These are phyloP conservation scores for Dendrolimus punctatus DNA, from an alignment of 1,140 invertebrate genomes.

Conservation along the genomic window DNA sequence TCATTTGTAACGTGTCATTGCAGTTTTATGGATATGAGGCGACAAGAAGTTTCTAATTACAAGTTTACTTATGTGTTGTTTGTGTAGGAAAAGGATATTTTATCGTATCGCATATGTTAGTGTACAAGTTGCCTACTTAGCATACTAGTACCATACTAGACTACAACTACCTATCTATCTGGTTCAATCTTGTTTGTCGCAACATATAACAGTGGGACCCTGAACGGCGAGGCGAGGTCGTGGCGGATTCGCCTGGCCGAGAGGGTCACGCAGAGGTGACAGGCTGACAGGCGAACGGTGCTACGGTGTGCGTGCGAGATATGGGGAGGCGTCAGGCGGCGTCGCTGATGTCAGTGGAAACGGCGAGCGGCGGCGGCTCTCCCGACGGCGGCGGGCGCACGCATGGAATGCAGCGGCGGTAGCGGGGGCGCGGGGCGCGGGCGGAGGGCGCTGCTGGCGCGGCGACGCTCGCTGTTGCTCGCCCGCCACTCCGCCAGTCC, in stretches of 20 bases:
- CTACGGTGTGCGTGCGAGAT: conserved; percentile 27
- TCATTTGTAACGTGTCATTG: too few species aligned
- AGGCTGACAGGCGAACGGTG: conserved; percentile 16
- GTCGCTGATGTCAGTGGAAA: conserved; percentile 38
- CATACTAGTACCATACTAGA: too few species aligned
- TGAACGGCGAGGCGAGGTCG: neutral
- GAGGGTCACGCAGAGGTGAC: conserved; percentile 48
- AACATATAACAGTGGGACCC: too few species aligned
- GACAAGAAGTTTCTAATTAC: too few species aligned
- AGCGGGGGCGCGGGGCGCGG: conserved; percentile 45
- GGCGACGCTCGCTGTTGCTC: conserved; percentile 46
- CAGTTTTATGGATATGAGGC: too few species aligned
- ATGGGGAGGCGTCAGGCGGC: conserved; percentile 28
- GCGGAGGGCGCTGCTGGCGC: conserved; percentile 52
- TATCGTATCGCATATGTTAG: too few species aligned
- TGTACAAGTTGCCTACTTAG: too few species aligned
- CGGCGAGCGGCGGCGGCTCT: conserved; percentile 32
- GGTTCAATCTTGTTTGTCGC: too few species aligned
- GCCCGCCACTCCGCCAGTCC: conserved; percentile 59
- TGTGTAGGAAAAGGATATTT: too few species aligned
- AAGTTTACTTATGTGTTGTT: too few species aligned
- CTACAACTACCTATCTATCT: too few species aligned
- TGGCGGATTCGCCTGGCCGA: neutral
- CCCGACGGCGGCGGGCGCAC: conserved; percentile 47
- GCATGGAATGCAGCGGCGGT: conserved; percentile 51